Evolutionary conservation across 2,888 invertebrate genomes (phyloP).

Genomic region (Drosophila mimetica): DNA sequence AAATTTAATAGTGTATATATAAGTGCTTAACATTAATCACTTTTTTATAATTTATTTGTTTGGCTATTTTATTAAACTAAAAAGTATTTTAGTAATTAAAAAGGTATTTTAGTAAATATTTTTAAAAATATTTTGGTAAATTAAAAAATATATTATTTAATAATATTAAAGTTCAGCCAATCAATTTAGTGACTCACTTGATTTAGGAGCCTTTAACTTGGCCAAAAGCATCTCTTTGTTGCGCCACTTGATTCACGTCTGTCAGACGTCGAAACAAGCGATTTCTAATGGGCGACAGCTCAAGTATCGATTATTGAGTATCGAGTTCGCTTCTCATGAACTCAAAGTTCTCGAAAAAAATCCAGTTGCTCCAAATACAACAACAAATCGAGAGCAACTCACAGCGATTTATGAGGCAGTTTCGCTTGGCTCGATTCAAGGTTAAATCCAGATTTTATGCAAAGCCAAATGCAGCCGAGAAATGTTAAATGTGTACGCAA

Average conservation of each 20-base stretch:
- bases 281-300: constrained; percentile 18
- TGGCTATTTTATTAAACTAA: not conserved
- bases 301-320: constrained; percentile 7
- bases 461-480: constrained; percentile 40
- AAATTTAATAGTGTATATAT: no score
- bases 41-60: not conserved
- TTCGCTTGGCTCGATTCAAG: constrained; percentile 21
- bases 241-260: constrained; percentile 23
- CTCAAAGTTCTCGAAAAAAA: constrained; percentile 24
- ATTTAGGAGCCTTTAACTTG: not conserved
- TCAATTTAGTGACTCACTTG: not conserved
- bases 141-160: not conserved
- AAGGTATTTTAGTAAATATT: no score
- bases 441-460: constrained; percentile 47
- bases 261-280: constrained; percentile 19
- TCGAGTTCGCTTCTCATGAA: constrained; percentile 14
- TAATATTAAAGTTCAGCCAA: not conserved
- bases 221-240: constrained; percentile 7
- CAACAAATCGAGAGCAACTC: constrained; percentile 11
- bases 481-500: constrained; percentile 38
- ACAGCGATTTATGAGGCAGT: constrained; percentile 9
- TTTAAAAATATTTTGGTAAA: no score
- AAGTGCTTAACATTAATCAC: not conserved
- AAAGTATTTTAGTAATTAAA: no score
- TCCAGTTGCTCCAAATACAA: constrained; percentile 2